Percentiles rank a stretch among this genome's conserved stretches.
Conservation (phyloP, 2,113 vertebrate species). For the Tetrao urogallus region DNA sequence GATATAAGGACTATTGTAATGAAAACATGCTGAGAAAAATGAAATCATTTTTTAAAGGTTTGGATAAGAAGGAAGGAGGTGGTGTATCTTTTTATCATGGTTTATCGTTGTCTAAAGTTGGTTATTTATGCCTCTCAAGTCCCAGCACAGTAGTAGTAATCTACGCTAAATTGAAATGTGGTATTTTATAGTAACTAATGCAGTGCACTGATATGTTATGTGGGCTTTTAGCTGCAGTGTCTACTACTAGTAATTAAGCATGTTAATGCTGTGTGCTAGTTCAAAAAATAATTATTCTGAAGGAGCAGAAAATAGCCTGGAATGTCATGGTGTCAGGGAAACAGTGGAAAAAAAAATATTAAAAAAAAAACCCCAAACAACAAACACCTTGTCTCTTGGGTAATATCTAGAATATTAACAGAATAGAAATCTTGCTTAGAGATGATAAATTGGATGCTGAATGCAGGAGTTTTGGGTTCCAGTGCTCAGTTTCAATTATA, state of each 20-base stretch:
- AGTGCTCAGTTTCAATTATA: neutral
- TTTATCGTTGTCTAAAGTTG: neutral
- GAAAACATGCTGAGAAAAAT: neutral
- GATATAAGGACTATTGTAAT: neutral
- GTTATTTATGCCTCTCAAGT: neutral
- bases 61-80: neutral
- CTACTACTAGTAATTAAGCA: neutral
- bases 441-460: constrained; percentile 16
- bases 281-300: neutral
- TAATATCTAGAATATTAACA: neutral
- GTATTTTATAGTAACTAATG: neutral
- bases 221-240: neutral
- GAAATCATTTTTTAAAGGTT: neutral
- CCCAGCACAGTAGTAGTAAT: neutral
- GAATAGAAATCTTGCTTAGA: neutral
- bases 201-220: neutral
- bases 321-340: neutral
- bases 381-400: neutral
- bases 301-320: neutral
- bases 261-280: neutral
- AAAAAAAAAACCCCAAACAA: neutral
- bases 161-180: neutral
- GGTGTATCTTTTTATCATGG: neutral
- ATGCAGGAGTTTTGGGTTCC: neutral
- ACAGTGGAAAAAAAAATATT: neutral